Base-by-base conservation (phyloP, 2,888 invertebrate genomes). In the Neria commutata region DNA sequence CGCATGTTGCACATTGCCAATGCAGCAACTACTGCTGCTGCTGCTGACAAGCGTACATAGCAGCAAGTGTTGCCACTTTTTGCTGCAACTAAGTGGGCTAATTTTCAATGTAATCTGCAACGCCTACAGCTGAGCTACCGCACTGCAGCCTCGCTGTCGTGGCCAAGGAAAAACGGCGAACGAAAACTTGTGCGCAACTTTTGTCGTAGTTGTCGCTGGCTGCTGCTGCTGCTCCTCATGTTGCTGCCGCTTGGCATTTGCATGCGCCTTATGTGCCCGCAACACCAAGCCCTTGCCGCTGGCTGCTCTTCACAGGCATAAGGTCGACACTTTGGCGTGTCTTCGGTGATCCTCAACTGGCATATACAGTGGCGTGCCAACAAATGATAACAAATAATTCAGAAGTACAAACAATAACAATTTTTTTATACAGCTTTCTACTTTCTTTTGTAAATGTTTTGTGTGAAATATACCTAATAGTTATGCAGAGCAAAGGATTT, bases 71-170 rank as follows among this genome's bases (percentile, higher is more conserved):
- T 58, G 63, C 53, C 50, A 52, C 56, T 29, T 25, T 49, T 57
- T 51, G 50, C 24, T 34, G 34, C 24, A 17, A 61, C 74, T 64
- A 73, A 72, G 73, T 74, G 72, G 74, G 75, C 73, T 72, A 74
- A 72, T 72, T 72, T 73, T 67, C 73, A 72, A 66, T 73, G 75
- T 74, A 74, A 72, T 67, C 72, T n/a, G 70, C 66, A 66, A 64
- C 68, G 74, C 74, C 74, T 67, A 19, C 19, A 21, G 42, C 17
- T 42, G 42, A 19, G 42, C 42, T n/a, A 19, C 21, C 19, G 42
- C 42, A 19, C 42, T 19, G n/a, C n/a, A n/a, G n/a, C n/a, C n/a
- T n/a, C n/a, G n/a, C n/a, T 42, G 42, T n/a, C 37, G 17, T n/a
- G 37, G 11, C 37, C 42, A 42, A 42, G 21, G 21, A 21, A 42